A percentile compares a stretch with the other conserved stretches of the same genome.
These are phyloP conservation scores for Mallateleia sp. DNA, from an alignment of 2,888 invertebrate species.

Conservation along the genomic window DNA sequence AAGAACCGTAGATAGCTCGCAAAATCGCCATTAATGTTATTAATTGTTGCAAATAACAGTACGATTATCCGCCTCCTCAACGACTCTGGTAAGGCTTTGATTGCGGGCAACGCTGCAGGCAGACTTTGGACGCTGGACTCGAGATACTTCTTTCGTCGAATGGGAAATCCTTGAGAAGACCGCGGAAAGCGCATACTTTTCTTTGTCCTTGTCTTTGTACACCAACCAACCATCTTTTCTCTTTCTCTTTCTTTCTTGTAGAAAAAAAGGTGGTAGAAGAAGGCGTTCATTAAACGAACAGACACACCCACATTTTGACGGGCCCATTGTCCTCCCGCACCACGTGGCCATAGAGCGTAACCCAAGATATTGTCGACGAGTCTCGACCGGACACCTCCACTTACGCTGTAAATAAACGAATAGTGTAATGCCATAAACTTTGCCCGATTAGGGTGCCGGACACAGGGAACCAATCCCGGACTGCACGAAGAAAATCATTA, in stretches of 20 bases:
- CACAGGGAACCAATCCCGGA: too few species aligned
- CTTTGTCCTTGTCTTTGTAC: constrained; percentile 23
- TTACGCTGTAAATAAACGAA: too few species aligned
- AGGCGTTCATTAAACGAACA: constrained; percentile 56
- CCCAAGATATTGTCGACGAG: constrained; percentile 49
- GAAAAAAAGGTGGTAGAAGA: constrained; percentile 73
- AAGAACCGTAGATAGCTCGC: constrained; percentile 44
- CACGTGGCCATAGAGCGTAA: constrained; percentile 64
- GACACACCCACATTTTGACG: constrained; percentile 53
- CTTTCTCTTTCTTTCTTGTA: constrained; percentile 72
- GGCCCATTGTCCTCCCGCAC: constrained; percentile 41
- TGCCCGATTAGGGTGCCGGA: too few species aligned
- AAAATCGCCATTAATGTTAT: constrained; percentile 61
- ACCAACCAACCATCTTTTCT: constrained; percentile 36
- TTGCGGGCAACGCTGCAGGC: constrained; percentile 52
- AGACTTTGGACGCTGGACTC: constrained; percentile 57
- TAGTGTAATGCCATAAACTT: too few species aligned
- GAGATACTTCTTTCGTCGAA: constrained; percentile 22
- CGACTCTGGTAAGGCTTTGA: constrained; percentile 66
- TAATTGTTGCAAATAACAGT: constrained; percentile 82
- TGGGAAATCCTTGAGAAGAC: constrained; percentile 20
- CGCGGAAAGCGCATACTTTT: constrained; percentile 25
- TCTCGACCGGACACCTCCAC: too few species aligned
- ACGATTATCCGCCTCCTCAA: constrained; percentile 82
- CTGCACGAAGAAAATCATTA: too few species aligned